phyloP scores from a whole-genome alignment of 1,140 invertebrate species.

The Diploscapter pachys region DNA sequence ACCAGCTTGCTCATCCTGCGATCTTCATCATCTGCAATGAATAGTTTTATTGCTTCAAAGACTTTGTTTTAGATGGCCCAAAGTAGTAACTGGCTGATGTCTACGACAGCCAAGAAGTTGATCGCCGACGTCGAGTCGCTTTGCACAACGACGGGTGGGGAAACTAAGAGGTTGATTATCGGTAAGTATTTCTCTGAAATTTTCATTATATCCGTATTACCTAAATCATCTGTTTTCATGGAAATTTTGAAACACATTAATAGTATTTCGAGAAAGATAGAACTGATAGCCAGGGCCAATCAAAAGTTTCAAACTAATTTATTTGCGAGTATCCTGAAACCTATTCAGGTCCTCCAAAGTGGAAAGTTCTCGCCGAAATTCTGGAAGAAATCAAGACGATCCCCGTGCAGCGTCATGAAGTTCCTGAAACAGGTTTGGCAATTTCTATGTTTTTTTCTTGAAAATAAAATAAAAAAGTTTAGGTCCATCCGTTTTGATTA shows the following conservation, averaged over 20 bases:
- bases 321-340: slow-evolving; percentile 3
- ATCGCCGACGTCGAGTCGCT: slow-evolving; percentile 44
- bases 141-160: slow-evolving; percentile 36
- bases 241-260: no score
- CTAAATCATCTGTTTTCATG: no score
- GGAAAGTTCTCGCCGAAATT: slow-evolving; percentile 42
- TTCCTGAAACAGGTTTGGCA: slow-evolving; percentile 6
- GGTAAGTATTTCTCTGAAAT: no score
- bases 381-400: slow-evolving; percentile 44
- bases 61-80: slow-evolving; percentile 37
- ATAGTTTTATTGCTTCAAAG: no score
- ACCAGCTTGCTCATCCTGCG: no score
- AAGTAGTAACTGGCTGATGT: slow-evolving; percentile 52
- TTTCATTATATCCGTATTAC: no score
- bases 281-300: no score
- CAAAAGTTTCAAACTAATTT: slow-evolving; percentile 38
- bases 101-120: slow-evolving; percentile 46
- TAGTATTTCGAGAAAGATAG: no score
- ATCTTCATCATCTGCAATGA: no score
- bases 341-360: slow-evolving; percentile 47
- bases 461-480: slow-evolving; percentile 13
- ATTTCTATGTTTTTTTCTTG: neutral
- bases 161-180: slow-evolving; percentile 12
- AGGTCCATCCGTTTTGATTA: slow-evolving; percentile 44
- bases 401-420: neutral